Conservation (phyloP, 2,888 invertebrate species). For the Sesia bembeciformis region DNA sequence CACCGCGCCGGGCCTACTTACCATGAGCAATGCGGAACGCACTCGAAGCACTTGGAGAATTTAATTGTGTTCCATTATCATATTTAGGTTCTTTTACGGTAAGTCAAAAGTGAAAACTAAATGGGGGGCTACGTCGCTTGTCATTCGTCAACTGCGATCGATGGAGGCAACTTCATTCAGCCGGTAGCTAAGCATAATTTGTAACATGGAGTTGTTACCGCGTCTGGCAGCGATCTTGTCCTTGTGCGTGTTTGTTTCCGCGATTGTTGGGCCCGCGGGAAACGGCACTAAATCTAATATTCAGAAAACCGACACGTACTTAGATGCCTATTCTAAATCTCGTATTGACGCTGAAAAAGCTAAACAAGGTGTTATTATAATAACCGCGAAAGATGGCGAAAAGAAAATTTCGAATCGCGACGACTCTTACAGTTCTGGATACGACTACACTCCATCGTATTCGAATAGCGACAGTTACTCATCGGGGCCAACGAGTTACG, state of each 20-base stretch:
- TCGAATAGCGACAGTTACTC: conserved; percentile 40
- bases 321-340: conserved; percentile 78
- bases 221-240: conserved; percentile 33
- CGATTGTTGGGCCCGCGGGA: conserved; percentile 49
- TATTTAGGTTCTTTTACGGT: conserved; percentile 73
- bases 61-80: conserved; percentile 74
- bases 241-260: conserved; percentile 39
- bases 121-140: conserved; percentile 48
- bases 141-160: conserved; percentile 66
- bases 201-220: conserved; percentile 39
- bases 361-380: conserved; percentile 56
- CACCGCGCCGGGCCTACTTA: conserved; percentile 54
- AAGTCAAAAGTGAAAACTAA: conserved; percentile 73
- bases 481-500: conserved; percentile 27
- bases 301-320: conserved; percentile 74
- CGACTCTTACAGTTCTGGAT: conserved; percentile 54
- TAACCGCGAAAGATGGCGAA: conserved; percentile 64
- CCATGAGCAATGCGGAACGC: conserved; percentile 69
- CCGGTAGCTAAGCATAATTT: conserved; percentile 35
- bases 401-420: conserved; percentile 63
- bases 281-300: conserved; percentile 39
- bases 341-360: conserved; percentile 60
- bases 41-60: conserved; percentile 63
- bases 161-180: conserved; percentile 60
- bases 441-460: conserved; percentile 56